Evolutionary conservation across 2,797 vertebrate genomes (phyloP).

Genomic region (Sebastes cheni): DNA sequence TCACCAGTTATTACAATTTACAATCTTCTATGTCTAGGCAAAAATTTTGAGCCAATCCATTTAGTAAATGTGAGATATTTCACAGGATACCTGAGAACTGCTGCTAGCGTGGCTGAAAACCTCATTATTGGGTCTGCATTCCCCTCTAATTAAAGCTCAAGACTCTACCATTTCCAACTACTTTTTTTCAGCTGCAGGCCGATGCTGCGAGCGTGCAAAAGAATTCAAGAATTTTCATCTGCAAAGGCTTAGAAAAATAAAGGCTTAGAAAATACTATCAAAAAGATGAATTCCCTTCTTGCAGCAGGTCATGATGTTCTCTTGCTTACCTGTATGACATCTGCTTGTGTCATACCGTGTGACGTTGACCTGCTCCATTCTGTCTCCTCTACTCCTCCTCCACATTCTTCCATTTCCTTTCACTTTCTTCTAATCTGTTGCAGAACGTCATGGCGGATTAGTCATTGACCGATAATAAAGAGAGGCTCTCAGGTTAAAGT

Average conservation of each 20-base stretch:
- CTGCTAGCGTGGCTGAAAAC: too few species aligned
- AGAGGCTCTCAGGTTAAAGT: conserved; percentile 2
- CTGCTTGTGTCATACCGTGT: neutral
- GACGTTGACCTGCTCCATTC: neutral
- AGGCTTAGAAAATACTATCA: neutral
- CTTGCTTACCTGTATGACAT: neutral
- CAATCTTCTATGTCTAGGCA: too few species aligned
- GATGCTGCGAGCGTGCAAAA: neutral
- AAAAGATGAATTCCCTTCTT: neutral
- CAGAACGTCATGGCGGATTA: neutral
- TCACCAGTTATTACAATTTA: too few species aligned
- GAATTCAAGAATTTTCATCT: neutral
- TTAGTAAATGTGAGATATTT: too few species aligned
- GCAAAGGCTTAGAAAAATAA: too few species aligned
- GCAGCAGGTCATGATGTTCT: neutral
- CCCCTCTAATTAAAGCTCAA: neutral
- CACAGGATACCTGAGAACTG: too few species aligned
- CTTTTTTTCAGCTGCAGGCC: neutral
- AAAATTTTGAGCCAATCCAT: too few species aligned
- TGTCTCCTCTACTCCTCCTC: neutral
- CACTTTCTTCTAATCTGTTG: neutral
- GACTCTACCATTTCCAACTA: neutral
- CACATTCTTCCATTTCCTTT: neutral
- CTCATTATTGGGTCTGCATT: neutral
- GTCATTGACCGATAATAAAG: neutral